These are phyloP conservation scores for Creontiades dilutus DNA, from an alignment of 2,888 invertebrate genomes.

Conservation along the genomic window DNA sequence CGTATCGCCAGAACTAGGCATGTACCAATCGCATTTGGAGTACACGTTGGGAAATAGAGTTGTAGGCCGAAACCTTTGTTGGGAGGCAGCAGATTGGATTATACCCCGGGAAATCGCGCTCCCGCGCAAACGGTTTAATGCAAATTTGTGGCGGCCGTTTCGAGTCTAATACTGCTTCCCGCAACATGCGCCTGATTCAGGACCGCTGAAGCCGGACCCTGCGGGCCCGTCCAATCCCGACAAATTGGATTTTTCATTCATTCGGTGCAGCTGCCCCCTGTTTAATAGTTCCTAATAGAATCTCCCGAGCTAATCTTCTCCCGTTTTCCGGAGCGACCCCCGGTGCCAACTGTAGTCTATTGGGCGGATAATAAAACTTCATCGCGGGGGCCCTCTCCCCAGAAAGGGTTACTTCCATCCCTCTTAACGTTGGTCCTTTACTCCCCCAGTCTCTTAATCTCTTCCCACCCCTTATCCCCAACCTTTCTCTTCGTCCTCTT, in stretches of 20 bases:
- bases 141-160: background rate
- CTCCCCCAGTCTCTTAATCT: background rate
- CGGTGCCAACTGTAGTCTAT: slow-evolving; percentile 25
- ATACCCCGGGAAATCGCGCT: too few relatives aligned
- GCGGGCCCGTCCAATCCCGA: background rate
- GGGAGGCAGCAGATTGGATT: too few relatives aligned
- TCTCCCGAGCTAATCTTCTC: background rate
- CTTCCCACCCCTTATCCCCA: too few relatives aligned
- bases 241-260: slow-evolving; percentile 20
- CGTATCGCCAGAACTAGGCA: too few relatives aligned
- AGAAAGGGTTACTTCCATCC: background rate
- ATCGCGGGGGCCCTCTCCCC: background rate
- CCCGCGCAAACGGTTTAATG: background rate
- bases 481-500: too few relatives aligned
- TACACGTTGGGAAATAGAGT: too few relatives aligned
- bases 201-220: background rate
- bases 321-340: background rate
- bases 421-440: background rate
- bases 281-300: slow-evolving; percentile 5
- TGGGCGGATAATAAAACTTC: slow-evolving; percentile 20
- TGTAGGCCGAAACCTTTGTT: too few relatives aligned
- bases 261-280: slow-evolving; percentile 15
- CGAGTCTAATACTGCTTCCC: background rate
- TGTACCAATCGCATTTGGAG: too few relatives aligned
- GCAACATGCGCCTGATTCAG: background rate